Evolutionary conservation across 2,888 invertebrate species (phyloP).

Genomic region (Dimorphilus gyrociliatus): DNA sequence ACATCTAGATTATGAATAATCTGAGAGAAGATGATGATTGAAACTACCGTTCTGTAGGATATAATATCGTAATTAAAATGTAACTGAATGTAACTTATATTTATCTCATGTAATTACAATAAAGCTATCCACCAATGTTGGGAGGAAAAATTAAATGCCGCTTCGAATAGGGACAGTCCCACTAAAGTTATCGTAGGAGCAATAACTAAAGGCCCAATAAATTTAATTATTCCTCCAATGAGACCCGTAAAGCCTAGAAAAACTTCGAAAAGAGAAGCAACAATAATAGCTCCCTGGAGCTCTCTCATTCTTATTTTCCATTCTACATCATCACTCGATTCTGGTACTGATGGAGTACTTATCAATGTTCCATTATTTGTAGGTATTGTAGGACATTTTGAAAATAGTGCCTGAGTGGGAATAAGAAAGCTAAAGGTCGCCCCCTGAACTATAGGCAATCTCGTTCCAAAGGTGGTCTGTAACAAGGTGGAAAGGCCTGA

Average conservation of each 20-base stretch:
- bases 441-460: slow-evolving; percentile 30
- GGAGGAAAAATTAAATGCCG: slow-evolving; percentile 58
- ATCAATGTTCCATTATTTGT: no score
- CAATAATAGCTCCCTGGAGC: slow-evolving; percentile 63
- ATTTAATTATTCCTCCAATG: slow-evolving; percentile 54
- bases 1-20: slow-evolving; percentile 45
- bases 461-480: slow-evolving; percentile 30
- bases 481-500: slow-evolving; percentile 33
- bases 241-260: slow-evolving; percentile 53
- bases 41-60: slow-evolving; percentile 49
- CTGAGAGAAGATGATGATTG: slow-evolving; percentile 63
- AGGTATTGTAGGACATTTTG: no score
- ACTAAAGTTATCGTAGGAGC: slow-evolving; percentile 57
- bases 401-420: slow-evolving; percentile 25
- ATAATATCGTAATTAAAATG: not conserved
- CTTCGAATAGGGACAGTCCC: slow-evolving; percentile 61
- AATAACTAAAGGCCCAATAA: slow-evolving; percentile 65
- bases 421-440: slow-evolving; percentile 25
- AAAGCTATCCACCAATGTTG: slow-evolving; percentile 69
- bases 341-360: no score
- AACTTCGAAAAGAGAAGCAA: slow-evolving; percentile 58
- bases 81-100: no score
- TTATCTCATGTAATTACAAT: slow-evolving; percentile 44
- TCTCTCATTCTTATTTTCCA: slow-evolving; percentile 9
- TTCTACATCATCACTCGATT: not conserved